phyloP scores from a whole-genome alignment of 1,140 invertebrate genomes.

The Planococcus citri region DNA sequence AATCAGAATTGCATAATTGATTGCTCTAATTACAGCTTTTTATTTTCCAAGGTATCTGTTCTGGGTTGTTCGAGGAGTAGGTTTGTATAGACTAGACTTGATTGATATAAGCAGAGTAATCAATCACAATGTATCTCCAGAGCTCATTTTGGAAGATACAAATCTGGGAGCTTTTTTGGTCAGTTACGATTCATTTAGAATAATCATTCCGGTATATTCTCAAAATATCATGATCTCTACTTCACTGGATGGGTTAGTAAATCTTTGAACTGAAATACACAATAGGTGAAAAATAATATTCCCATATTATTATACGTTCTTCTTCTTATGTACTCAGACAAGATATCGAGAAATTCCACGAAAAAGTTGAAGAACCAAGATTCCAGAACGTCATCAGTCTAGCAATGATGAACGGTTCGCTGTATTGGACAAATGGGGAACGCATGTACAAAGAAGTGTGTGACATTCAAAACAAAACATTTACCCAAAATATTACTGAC shows the following conservation, averaged over 20 bases:
- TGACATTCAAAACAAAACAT: background rate
- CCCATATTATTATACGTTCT: too few relatives aligned
- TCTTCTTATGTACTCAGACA: conserved; percentile 38
- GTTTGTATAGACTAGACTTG: conserved; percentile 66
- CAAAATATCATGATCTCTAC: conserved; percentile 66
- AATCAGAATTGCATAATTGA: too few relatives aligned
- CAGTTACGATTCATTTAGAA: conserved; percentile 64
- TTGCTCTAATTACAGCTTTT: too few relatives aligned
- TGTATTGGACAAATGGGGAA: conserved; percentile 66
- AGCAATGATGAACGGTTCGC: conserved; percentile 56
- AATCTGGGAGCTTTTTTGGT: conserved; percentile 59
- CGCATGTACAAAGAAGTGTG: background rate
- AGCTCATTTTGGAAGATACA: conserved; percentile 44
- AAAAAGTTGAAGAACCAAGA: conserved; percentile 59
- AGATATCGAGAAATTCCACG: conserved; percentile 54
- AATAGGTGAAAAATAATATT: too few relatives aligned
- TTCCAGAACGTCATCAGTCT: conserved; percentile 65
- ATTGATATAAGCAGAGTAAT: conserved; percentile 53
- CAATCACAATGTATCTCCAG: conserved; percentile 42
- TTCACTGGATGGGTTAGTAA: conserved; percentile 60
- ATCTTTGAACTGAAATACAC: too few relatives aligned
- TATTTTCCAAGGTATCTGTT: conserved; percentile 56
- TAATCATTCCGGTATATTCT: conserved; percentile 58
- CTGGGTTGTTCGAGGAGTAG: conserved; percentile 52
- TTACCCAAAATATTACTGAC: background rate